phyloP scores from a whole-genome alignment of 2,113 vertebrate genomes.

The Corvus cornix region DNA sequence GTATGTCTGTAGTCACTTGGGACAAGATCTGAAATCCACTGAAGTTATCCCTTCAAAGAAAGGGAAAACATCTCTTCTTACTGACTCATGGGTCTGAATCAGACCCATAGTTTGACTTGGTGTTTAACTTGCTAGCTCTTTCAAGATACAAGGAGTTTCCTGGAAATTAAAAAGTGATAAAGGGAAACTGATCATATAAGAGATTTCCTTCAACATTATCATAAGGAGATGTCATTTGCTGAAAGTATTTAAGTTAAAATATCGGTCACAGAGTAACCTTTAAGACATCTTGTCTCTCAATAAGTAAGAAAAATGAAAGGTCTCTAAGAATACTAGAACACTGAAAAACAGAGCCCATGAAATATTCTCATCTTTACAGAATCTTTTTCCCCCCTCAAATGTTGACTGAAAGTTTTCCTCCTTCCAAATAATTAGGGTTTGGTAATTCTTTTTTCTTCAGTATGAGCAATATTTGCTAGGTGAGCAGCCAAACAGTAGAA shows the following conservation, averaged over 20 bases:
- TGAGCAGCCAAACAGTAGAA: background rate
- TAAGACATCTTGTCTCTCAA: background rate
- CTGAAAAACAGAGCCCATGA: background rate
- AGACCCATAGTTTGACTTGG: background rate
- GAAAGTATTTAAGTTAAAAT: background rate
- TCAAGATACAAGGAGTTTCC: background rate
- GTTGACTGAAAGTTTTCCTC: background rate
- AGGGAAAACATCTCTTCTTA: background rate
- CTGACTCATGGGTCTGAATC: background rate
- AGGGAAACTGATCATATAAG: background rate
- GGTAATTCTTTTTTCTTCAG: background rate
- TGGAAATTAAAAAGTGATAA: background rate
- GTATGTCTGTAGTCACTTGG: background rate
- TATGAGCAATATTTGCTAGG: background rate
- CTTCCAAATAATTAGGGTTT: background rate
- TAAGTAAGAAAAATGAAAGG: background rate
- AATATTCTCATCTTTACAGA: background rate
- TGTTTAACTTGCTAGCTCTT: background rate
- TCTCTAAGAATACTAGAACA: background rate
- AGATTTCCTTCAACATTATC: background rate
- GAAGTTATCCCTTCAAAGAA: background rate
- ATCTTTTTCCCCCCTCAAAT: accelerated
- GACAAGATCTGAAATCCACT: background rate
- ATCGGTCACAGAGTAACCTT: background rate
- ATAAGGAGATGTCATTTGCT: background rate